Conservation (phyloP, 2,797 vertebrate species). For the Chelon auratus region DNA sequence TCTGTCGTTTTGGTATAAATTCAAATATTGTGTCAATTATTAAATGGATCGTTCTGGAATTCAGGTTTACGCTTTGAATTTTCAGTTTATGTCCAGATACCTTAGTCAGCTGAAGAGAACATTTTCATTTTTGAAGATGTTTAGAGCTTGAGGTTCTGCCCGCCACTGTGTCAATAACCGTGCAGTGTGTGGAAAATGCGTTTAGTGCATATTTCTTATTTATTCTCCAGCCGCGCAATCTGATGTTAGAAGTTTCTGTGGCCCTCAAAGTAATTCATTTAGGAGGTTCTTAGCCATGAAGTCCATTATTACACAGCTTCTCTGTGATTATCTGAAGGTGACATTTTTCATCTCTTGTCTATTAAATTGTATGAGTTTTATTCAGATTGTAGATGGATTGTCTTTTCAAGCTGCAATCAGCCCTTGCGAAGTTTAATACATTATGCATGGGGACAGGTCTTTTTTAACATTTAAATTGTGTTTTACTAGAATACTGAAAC, state of each 20-base stretch:
- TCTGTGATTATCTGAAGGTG: not conserved
- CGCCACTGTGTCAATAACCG: not conserved
- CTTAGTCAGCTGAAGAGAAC: not conserved
- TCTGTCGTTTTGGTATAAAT: too few species aligned
- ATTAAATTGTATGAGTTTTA: not conserved
- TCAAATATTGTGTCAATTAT: too few species aligned
- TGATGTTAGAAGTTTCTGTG: too few species aligned
- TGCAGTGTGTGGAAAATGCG: not conserved
- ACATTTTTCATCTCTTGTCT: not conserved
- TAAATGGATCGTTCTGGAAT: too few species aligned
- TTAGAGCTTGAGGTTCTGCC: not conserved
- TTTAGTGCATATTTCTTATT: not conserved
- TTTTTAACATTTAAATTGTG: not conserved
- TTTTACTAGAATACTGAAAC: not conserved
- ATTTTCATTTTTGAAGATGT: not conserved
- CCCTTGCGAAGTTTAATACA: not conserved
- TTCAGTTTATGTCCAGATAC: too few species aligned
- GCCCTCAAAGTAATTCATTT: too few species aligned
- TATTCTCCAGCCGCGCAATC: too few species aligned
- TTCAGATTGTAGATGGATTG: not conserved
- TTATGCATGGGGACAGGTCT: not conserved
- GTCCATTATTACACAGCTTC: not conserved
- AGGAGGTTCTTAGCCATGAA: not conserved
- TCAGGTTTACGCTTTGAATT: too few species aligned
- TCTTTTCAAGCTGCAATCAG: not conserved